A percentile compares a stretch with the other conserved stretches of the same genome.
Conservation (phyloP, 2,888 invertebrate species). For the Endomychus coccineus region DNA sequence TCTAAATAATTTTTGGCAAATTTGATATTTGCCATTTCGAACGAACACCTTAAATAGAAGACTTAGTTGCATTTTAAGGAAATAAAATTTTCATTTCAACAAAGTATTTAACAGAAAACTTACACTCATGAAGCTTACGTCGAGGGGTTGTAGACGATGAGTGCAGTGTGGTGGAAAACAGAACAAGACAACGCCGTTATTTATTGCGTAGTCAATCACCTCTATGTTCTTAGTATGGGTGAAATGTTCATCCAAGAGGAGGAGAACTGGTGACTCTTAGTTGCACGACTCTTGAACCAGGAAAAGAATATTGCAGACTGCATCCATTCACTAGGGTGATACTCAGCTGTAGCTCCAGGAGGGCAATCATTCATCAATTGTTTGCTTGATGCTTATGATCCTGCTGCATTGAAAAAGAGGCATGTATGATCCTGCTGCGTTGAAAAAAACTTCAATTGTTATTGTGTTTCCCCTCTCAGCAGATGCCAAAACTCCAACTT, state of each 20-base stretch:
- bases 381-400: too few relatives aligned
- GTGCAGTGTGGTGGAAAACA: constrained; percentile 25
- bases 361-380: too few relatives aligned
- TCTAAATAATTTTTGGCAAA: too few relatives aligned
- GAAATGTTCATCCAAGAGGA: constrained; percentile 16
- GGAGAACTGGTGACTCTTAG: constrained; percentile 7
- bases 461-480: constrained; percentile 21
- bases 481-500: constrained; percentile 21
- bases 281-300: constrained; percentile 27
- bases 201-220: constrained; percentile 30
- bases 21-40: too few relatives aligned
- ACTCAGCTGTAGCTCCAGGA: too few relatives aligned
- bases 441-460: constrained; percentile 22
- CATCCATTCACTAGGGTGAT: constrained; percentile 32
- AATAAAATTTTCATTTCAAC: too few relatives aligned
- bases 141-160: too few relatives aligned
- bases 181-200: constrained; percentile 19
- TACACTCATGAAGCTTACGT: too few relatives aligned
- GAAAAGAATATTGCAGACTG: constrained; percentile 29
- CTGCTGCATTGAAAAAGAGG: too few relatives aligned
- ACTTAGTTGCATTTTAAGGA: too few relatives aligned
- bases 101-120: too few relatives aligned
- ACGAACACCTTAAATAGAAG: too few relatives aligned
- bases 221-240: constrained; percentile 19
- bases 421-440: constrained; percentile 23